These are phyloP conservation scores for Lampris megalopsis DNA, from an alignment of 2,113 vertebrate species.

Conservation along the genomic window DNA sequence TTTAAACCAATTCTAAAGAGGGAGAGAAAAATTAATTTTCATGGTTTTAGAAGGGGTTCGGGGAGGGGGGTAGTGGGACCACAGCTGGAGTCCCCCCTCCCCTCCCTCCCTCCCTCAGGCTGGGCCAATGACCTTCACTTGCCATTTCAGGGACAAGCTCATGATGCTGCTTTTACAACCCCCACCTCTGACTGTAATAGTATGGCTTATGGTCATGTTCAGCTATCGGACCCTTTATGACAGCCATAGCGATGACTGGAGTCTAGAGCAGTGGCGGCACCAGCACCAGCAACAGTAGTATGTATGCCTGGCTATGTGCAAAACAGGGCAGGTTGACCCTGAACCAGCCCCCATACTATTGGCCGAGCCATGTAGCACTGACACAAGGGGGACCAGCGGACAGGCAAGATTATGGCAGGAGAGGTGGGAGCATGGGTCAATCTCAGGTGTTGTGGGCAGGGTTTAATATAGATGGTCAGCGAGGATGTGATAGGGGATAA, in stretches of 20 bases:
- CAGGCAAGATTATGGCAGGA: slow-evolving; percentile 57
- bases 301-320: slow-evolving; percentile 29
- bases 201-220: slow-evolving; percentile 68
- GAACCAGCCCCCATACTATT: slow-evolving; percentile 50
- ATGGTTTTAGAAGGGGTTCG: not conserved
- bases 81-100: slow-evolving; percentile 33
- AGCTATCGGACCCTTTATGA: slow-evolving; percentile 74
- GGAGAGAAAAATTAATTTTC: not conserved
- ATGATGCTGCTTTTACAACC: slow-evolving; percentile 73
- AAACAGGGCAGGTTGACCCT: slow-evolving; percentile 63
- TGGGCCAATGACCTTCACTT: slow-evolving; percentile 72
- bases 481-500: slow-evolving; percentile 76
- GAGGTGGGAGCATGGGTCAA: slow-evolving; percentile 63
- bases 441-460: slow-evolving; percentile 75
- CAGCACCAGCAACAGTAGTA: slow-evolving; percentile 26
- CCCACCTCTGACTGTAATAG: slow-evolving; percentile 64
- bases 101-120: no score
- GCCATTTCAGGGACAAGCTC: slow-evolving; percentile 61
- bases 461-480: slow-evolving; percentile 76
- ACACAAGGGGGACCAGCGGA: slow-evolving; percentile 22
- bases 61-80: slow-evolving; percentile 9
- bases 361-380: slow-evolving; percentile 14
- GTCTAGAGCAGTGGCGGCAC: slow-evolving; percentile 33
- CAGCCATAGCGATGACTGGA: slow-evolving; percentile 64
- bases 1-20: not conserved